phyloP scores from a whole-genome alignment of 2,797 vertebrate species.

The Hybognathus amarus region DNA sequence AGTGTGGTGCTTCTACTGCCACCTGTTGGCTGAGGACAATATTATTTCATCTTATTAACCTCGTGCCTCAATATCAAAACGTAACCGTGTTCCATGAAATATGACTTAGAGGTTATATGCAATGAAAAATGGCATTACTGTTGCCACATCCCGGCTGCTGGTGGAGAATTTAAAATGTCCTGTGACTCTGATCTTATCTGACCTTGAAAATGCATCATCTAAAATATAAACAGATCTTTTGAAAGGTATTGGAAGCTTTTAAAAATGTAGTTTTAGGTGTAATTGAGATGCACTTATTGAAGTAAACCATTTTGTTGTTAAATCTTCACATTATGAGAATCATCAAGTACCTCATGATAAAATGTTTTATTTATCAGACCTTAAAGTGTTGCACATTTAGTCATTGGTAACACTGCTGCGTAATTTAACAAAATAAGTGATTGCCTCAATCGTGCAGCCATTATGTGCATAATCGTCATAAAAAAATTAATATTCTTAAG shows the following conservation, averaged over 20 bases:
- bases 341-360: not conserved
- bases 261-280: not conserved
- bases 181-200: constrained; percentile 50
- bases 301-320: not conserved
- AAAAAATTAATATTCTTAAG: constrained; percentile 32
- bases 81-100: constrained; percentile 39
- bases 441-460: constrained; percentile 27
- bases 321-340: constrained; percentile 12
- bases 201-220: constrained; percentile 24
- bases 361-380: constrained; percentile 15
- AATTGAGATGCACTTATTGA: not conserved
- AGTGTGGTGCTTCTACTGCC: constrained; percentile 76
- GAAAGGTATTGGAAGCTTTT: not conserved
- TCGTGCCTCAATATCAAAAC: constrained; percentile 21
- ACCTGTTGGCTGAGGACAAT: constrained; percentile 63
- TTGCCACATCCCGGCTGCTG: constrained; percentile 33
- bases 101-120: constrained; percentile 36
- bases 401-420: not conserved
- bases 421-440: constrained; percentile 34
- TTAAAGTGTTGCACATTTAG: constrained; percentile 3
- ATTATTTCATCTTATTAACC: not conserved
- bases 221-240: not conserved
- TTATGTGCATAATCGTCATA: constrained; percentile 10
- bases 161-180: constrained; percentile 29
- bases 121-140: constrained; percentile 39